Conservation (phyloP, 2,113 vertebrate genomes). For the Philantomba maxwellii region DNA sequence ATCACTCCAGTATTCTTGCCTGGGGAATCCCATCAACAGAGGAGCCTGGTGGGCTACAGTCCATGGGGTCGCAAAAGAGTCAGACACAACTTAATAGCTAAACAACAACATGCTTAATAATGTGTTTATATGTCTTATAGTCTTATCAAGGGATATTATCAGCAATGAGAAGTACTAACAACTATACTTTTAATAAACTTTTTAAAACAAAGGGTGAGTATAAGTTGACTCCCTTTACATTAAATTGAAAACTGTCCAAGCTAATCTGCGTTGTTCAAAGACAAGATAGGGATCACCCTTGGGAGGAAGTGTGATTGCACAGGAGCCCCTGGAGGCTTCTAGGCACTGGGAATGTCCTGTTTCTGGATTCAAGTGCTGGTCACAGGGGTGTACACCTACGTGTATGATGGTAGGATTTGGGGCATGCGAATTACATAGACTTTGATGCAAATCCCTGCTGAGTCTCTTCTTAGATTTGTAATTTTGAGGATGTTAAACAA, state of each 20-base stretch:
- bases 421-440: neutral
- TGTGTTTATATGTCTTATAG: neutral
- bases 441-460: neutral
- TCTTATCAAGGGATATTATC: neutral
- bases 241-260: neutral
- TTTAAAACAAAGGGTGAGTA: neutral
- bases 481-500: neutral
- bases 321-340: fast-evolving
- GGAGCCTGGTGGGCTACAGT: neutral
- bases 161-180: neutral
- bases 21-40: neutral
- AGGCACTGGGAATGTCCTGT: neutral
- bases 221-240: neutral
- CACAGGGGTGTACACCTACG: neutral
- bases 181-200: neutral
- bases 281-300: neutral
- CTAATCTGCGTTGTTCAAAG: neutral
- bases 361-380: neutral
- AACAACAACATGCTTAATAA: neutral
- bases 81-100: neutral
- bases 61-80: neutral
- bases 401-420: neutral
- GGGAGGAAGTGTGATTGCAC: too few relatives aligned
- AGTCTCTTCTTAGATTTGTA: neutral
- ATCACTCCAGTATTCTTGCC: neutral